Conservation (phyloP, 2,888 invertebrate genomes). For the Cerceris ruficornis region DNA sequence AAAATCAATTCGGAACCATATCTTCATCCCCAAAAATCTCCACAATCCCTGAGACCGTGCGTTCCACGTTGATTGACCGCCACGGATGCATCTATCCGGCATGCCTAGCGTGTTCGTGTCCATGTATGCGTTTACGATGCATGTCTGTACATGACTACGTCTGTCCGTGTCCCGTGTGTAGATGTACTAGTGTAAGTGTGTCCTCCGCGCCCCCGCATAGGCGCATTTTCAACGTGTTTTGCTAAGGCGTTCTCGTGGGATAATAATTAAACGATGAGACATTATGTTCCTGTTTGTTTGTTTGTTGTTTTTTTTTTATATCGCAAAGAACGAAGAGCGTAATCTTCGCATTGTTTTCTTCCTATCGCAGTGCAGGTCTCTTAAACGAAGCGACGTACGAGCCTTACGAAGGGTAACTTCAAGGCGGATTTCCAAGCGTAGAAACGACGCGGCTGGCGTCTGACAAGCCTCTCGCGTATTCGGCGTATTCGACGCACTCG, state of each 20-base stretch:
- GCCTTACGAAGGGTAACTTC: constrained; percentile 26
- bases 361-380: constrained; percentile 55
- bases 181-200: constrained; percentile 20
- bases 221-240: constrained; percentile 58
- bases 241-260: constrained; percentile 71
- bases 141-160: constrained; percentile 2
- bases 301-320: constrained; percentile 36
- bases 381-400: constrained; percentile 51
- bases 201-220: constrained; percentile 27
- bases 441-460: background rate
- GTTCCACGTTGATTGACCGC: constrained; percentile 6
- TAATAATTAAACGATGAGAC: constrained; percentile 58
- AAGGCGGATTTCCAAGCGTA: constrained; percentile 21
- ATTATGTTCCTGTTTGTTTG: too few species aligned
- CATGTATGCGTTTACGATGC: background rate
- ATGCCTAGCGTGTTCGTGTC: constrained; percentile 18
- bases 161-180: constrained; percentile 31
- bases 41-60: background rate
- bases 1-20: too few species aligned
- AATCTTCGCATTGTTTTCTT: constrained; percentile 56
- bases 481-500: background rate
- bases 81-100: constrained; percentile 1
- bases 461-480: background rate
- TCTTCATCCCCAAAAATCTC: too few species aligned
- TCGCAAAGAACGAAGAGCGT: constrained; percentile 56